Evolutionary conservation across 2,888 invertebrate genomes (phyloP), one percentile per base, ranked within the genome.

Genomic region (Synergus gifuensis): DNA sequence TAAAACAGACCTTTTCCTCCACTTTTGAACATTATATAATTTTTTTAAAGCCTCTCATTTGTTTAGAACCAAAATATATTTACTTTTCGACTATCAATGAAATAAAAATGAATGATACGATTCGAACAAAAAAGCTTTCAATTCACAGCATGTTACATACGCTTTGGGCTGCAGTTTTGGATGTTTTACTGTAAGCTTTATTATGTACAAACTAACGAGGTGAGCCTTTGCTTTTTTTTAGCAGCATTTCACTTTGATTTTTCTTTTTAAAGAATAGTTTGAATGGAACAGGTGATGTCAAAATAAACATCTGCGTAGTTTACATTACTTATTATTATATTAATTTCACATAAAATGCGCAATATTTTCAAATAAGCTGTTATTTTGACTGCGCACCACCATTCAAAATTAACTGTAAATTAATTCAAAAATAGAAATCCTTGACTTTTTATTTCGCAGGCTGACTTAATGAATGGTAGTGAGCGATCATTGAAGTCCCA

Each of bases 101-200:
- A 36, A 36, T 36, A 36, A 36, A 36, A 36, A 36, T 36, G 36
- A 36, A 36, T 36, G 36, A 36, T 36, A 36, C 5, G 5, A 36
- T 36, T 36, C 3, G 5, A 36, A 36, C 5, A 79, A 78, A 66
- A 28, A 78, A 79, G 76, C 62, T 78, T 66, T 85, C 82, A 84
- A 80, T 49, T 85, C 86, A 88, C 87, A 83, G 88, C 88, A 89
- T 88, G 88, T 81, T 82, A n/a, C n/a, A 46, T 28, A 85, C 84
- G 89, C 89, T 90, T 88, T 86, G 84, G 85, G 85, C 85, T 85
- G 85, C 82, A 83, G 82, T 80, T 81, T 81, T 80, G 82, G 79
- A 84, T 81, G 79, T 85, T 76, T 84, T 76, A 78, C 77, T 82
- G 86, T 86, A 85, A 85, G 83, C 83, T 84, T 86, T 79, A 73